These are phyloP conservation scores for Lepus americanus DNA, from an alignment of 2,113 vertebrate genomes.

Conservation along the genomic window DNA sequence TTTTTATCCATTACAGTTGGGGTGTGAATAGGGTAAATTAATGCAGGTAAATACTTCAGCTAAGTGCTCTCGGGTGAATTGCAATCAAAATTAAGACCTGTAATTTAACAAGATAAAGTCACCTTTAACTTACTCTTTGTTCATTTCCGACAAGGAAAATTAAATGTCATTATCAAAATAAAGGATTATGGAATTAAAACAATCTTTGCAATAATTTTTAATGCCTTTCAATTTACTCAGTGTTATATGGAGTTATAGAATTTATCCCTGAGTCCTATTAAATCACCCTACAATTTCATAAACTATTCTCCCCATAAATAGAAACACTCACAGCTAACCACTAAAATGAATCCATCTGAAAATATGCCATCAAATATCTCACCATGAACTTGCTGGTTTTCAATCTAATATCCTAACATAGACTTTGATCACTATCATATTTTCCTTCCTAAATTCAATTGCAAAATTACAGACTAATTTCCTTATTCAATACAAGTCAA, in stretches of 20 bases:
- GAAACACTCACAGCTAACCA: background rate
- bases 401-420: background rate
- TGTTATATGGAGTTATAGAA: slow-evolving; percentile 67
- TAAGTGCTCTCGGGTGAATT: slow-evolving; percentile 70
- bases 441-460: slow-evolving; percentile 46
- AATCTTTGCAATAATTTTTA: slow-evolving; percentile 51
- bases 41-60: slow-evolving; percentile 64
- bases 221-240: slow-evolving; percentile 31
- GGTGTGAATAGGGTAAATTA: slow-evolving; percentile 74
- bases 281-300: slow-evolving; percentile 67
- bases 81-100: slow-evolving; percentile 72
- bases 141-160: slow-evolving; percentile 74
- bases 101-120: slow-evolving; percentile 75
- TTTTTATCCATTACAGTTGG: slow-evolving; percentile 44
- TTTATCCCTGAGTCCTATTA: background rate
- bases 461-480: slow-evolving; percentile 13
- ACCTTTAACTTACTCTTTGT: slow-evolving; percentile 72
- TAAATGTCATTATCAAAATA: slow-evolving; percentile 69
- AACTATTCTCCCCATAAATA: slow-evolving; percentile 20
- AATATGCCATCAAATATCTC: background rate
- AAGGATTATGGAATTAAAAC: slow-evolving; percentile 59
- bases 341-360: background rate
- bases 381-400: background rate
- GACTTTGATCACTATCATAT: background rate
- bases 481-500: slow-evolving; percentile 38